Conservation (phyloP, 2,797 vertebrate species). For the Onychomys torridus region DNA sequence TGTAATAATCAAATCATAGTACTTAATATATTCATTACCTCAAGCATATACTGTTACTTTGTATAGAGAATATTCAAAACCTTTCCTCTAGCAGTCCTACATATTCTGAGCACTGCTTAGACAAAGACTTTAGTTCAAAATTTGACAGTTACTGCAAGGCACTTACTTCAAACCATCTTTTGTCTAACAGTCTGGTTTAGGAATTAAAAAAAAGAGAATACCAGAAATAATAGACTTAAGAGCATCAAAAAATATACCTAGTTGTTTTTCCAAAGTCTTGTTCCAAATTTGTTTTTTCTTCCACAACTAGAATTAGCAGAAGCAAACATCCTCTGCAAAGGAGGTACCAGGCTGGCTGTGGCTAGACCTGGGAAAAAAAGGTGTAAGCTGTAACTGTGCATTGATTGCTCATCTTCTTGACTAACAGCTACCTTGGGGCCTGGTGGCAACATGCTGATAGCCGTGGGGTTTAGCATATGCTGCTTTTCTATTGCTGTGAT, state of each 20-base stretch:
- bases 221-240: background rate
- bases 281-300: background rate
- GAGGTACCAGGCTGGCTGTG: background rate
- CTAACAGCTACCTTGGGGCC: background rate
- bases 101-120: constrained; percentile 7
- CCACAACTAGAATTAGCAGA: background rate
- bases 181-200: background rate
- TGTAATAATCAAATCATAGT: background rate
- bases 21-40: background rate
- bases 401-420: background rate
- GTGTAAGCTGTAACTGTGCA: rapidly evolving
- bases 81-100: background rate
- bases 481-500: background rate
- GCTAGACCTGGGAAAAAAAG: background rate
- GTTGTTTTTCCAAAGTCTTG: background rate
- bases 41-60: background rate
- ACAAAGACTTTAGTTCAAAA: background rate
- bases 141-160: background rate
- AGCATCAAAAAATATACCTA: background rate
- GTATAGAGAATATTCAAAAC: background rate
- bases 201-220: background rate
- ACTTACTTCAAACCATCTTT: background rate
- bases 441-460: too few species aligned
- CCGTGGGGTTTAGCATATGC: background rate
- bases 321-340: background rate